Conservation (phyloP, 2,888 invertebrate genomes). For the Clanis bilineata region DNA sequence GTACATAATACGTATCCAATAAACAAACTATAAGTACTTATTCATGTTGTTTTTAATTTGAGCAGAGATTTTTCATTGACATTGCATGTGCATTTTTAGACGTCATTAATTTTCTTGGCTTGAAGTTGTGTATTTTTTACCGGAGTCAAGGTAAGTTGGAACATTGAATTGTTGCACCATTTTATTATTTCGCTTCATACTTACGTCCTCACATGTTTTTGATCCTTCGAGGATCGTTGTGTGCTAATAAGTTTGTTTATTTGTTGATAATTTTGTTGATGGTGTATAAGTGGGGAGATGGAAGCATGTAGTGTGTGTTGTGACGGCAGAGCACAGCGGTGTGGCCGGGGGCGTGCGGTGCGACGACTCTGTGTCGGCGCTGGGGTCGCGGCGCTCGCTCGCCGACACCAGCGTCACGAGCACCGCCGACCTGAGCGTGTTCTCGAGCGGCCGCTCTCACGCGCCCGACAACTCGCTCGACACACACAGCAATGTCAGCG, state of each 20-base stretch:
- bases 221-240: not conserved
- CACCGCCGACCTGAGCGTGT: slow-evolving; percentile 91
- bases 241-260: not conserved
- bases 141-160: slow-evolving; percentile 18
- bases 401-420: slow-evolving; percentile 93
- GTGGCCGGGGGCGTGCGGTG: slow-evolving; percentile 63
- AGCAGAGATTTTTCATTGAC: slow-evolving; percentile 65
- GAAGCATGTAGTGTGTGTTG: slow-evolving; percentile 19
- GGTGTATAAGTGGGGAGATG: not conserved
- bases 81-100: slow-evolving; percentile 22
- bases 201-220: not conserved
- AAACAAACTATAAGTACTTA: slow-evolving; percentile 42
- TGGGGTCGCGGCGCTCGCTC: slow-evolving; percentile 89
- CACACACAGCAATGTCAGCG: slow-evolving; percentile 89
- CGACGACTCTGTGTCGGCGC: slow-evolving; percentile 86
- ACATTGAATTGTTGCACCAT: slow-evolving; percentile 13
- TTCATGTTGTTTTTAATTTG: slow-evolving; percentile 44
- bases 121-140: slow-evolving; percentile 41
- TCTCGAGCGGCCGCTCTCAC: slow-evolving; percentile 88
- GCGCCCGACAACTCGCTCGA: slow-evolving; percentile 88
- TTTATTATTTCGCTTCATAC: slow-evolving; percentile 2
- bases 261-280: not conserved
- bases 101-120: slow-evolving; percentile 34
- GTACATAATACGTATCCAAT: slow-evolving; percentile 44
- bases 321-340: slow-evolving; percentile 65